Evolutionary conservation across 2,797 vertebrate genomes (phyloP), one percentile per base, ranked within the genome.

Genomic region (Lacerta bilineata): DNA sequence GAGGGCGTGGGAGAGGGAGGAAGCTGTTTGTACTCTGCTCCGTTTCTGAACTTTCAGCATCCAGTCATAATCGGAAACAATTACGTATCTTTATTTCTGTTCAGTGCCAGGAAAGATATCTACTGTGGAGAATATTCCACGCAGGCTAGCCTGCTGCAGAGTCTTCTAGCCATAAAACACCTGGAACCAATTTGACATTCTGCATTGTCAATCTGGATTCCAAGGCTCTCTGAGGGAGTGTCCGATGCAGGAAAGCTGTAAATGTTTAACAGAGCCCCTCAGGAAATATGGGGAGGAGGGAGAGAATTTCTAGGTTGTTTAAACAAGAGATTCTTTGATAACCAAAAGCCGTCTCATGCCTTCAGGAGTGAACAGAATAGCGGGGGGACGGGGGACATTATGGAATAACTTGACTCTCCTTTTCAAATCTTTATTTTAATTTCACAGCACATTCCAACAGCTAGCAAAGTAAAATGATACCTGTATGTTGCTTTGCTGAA

Each of bases 1-100:
- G n/a, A 78, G 7, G 11, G 6, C 13, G n/a, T 66, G 20, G 64
- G n/a, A 46, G 64, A 69, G 29, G 25, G 39, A 41, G 33, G n/a
- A 11, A 43, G 50, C 23, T 77, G 9, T 27, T 79, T 79, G 15
- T n/a, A 41, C 8, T 29, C 79, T 17, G 61, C 7, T 69, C 50
- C 8, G 39, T 43, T 68, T 43, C 83, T 36, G 69, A 74, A 74
- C 55, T 90, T 92, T 29, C 80, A 29, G 84, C 89, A 87, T 90
- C 89, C 91, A 92, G 39, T 80, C 83, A 90, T 36, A 93, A 94
- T 91, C 90, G 92, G 91, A 78, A 94, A 92, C 91, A 93, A 93
- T 92, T 90, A 89, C 0, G 10, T 86, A 41, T 91, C 87, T 86
- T 85, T 68, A 81, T 75, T 90, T 84, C 78, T 86, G 0, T 0